Percentiles rank a stretch among this genome's conserved stretches.
These are phyloP conservation scores for Notechis scutatus DNA, from an alignment of 2,113 vertebrate genomes.

Conservation along the genomic window DNA sequence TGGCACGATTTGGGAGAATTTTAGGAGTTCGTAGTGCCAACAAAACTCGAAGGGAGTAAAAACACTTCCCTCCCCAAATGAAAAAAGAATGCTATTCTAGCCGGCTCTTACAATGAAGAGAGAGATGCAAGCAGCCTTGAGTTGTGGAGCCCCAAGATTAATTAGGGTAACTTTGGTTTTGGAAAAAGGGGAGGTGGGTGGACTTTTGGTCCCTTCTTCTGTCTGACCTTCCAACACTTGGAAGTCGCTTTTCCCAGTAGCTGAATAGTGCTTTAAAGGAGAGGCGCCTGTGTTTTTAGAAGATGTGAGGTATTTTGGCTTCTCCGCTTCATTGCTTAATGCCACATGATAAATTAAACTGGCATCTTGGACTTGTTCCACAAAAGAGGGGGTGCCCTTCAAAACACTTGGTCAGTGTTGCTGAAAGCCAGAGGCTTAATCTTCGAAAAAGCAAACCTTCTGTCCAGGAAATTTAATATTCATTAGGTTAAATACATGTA, in stretches of 20 bases:
- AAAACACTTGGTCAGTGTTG: constrained; percentile 39
- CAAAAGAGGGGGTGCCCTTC: constrained; percentile 6
- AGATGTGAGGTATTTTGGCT: constrained; percentile 59
- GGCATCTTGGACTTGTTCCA: constrained; percentile 45
- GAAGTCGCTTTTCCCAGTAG: constrained; percentile 58
- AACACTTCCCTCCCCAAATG: background rate
- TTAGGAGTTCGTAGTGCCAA: background rate
- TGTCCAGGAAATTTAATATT: background rate
- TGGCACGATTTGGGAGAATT: background rate
- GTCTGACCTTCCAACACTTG: constrained; percentile 50
- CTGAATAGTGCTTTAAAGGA: constrained; percentile 45
- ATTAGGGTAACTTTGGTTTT: constrained; percentile 58
- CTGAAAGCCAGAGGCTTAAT: constrained; percentile 24
- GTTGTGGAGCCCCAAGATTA: constrained; percentile 43
- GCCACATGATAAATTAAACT: constrained; percentile 57
- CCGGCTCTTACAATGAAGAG: background rate
- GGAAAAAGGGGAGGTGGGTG: constrained; percentile 42
- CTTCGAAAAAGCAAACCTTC: background rate
- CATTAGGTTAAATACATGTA: background rate
- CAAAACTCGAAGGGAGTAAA: background rate
- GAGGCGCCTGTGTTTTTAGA: constrained; percentile 53
- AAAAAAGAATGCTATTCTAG: background rate
- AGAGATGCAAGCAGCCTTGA: background rate
- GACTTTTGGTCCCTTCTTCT: constrained; percentile 47
- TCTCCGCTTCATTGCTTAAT: constrained; percentile 54